Evolutionary conservation across 2,797 vertebrate genomes (phyloP).

Genomic region (Uromys caudimaculatus): DNA sequence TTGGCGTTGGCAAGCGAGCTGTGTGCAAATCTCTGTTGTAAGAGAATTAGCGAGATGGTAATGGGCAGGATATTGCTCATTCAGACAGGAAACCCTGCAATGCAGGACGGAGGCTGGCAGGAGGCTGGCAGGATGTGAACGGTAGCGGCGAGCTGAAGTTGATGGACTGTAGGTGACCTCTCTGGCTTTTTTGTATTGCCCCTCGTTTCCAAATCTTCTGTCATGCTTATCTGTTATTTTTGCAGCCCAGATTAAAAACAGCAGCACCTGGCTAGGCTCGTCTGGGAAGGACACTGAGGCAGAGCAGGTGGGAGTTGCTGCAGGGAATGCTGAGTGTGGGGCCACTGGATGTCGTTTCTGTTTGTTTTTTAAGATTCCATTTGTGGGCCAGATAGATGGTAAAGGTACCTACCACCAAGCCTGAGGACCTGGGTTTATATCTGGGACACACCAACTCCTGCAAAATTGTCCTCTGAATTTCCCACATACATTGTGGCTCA

Average conservation of each 20-base stretch:
- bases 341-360: background rate
- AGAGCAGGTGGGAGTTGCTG: no score
- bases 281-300: background rate
- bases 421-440: background rate
- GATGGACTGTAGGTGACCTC: rapidly evolving
- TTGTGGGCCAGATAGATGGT: background rate
- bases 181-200: background rate
- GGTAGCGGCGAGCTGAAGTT: background rate
- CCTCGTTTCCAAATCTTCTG: background rate
- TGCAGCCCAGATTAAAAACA: background rate
- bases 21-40: background rate
- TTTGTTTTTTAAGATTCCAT: background rate
- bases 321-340: no score
- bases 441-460: background rate
- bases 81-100: background rate
- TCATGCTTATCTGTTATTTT: background rate
- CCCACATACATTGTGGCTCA: background rate
- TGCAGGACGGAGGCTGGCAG: background rate
- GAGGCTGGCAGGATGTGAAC: background rate
- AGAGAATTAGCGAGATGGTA: background rate
- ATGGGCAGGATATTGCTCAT: background rate
- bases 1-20: background rate
- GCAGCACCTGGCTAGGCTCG: background rate
- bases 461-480: background rate
- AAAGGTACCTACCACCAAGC: background rate